These are phyloP conservation scores for Loxodonta africana DNA, from an alignment of 2,113 vertebrate genomes.

Conservation along the genomic window DNA sequence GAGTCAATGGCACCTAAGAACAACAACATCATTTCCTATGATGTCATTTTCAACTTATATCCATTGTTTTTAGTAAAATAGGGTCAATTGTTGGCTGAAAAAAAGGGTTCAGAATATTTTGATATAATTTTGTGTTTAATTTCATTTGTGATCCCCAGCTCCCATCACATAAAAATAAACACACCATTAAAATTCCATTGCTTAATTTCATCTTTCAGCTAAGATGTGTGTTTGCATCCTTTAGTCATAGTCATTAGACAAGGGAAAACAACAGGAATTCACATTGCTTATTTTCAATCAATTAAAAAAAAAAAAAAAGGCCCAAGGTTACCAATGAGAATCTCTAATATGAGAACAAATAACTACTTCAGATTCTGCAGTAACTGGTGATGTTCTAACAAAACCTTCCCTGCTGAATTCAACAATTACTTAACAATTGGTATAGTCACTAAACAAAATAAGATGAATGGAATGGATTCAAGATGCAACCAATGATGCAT, in stretches of 20 bases:
- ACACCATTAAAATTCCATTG: conserved; percentile 45
- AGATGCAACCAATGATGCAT: conserved; percentile 31
- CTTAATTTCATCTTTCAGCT: conserved; percentile 68
- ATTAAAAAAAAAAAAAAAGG: neutral
- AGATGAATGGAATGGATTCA: conserved; percentile 53
- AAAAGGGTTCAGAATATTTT: conserved; percentile 3
- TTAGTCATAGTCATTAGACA: conserved; percentile 63
- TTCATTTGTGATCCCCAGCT: conserved; percentile 19
- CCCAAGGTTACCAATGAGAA: neutral
- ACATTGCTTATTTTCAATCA: conserved; percentile 35
- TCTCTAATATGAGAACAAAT: conserved; percentile 36
- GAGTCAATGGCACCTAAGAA: too few species aligned
- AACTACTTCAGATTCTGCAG: neutral
- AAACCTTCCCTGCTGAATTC: conserved; percentile 44
- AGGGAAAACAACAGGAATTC: conserved; percentile 46
- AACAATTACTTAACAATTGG: conserved; percentile 67
- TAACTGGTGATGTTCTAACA: neutral
- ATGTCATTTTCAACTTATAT: neutral
- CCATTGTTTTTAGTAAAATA: conserved; percentile 14
- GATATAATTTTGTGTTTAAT: conserved; percentile 62
- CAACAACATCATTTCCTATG: too few species aligned
- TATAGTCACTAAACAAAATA: conserved; percentile 64
- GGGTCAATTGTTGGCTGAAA: neutral
- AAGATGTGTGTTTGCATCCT: conserved; percentile 46
- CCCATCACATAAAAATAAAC: conserved; percentile 54